Base-by-base conservation (phyloP, 1,140 invertebrate genomes). In the Hylyphantes graminicola region DNA sequence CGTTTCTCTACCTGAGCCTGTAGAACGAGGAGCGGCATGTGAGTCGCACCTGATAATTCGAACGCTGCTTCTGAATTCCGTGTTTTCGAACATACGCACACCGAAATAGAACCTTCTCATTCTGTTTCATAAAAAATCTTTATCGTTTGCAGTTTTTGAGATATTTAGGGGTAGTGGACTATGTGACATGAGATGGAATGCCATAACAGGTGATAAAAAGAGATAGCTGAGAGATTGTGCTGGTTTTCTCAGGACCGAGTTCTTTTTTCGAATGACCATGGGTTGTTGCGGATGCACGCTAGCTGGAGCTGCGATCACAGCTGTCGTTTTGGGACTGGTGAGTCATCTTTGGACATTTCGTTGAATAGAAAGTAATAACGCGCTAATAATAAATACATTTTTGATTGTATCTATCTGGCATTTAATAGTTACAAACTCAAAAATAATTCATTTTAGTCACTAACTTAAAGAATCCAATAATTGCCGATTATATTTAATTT, bases 251-350 rank as follows among this genome's bases (percentile, higher is more conserved):
- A 15, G 12, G n/a, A 48, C 3, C 7, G 55, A 57, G 59, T 63
- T 64, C 64, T 77, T 11, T 12, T 48, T 77, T 51, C 15, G 8
- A 51, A 64, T 51, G 13, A 50, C 8, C 17, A 83, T 83, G 81
- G 81, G 81, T 67, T 83, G 70, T 21, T 74, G 81, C 51, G 81
- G 81, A 7, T 83, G 81, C 19, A 55, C 72, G 11, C 19, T 83
- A 17, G 73, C 81, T 67, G 54, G 59, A 5, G 21, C 81, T 9
- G 72, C 81, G 8, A 54, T 83, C 8, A 83, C 70, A 67, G 81
- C 81, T 83, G 81, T 83, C 13, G 81, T 83, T n/a, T 53, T 83
- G 11, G 81, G 81, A 17, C 61, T 83, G 70, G 81, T 83, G 64
- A 83, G 81, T 83, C 21, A 50, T 55, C n/a, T 21, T 48, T 35